Conservation (phyloP, 2,113 vertebrate genomes). For the Falcunculus frontatus region DNA sequence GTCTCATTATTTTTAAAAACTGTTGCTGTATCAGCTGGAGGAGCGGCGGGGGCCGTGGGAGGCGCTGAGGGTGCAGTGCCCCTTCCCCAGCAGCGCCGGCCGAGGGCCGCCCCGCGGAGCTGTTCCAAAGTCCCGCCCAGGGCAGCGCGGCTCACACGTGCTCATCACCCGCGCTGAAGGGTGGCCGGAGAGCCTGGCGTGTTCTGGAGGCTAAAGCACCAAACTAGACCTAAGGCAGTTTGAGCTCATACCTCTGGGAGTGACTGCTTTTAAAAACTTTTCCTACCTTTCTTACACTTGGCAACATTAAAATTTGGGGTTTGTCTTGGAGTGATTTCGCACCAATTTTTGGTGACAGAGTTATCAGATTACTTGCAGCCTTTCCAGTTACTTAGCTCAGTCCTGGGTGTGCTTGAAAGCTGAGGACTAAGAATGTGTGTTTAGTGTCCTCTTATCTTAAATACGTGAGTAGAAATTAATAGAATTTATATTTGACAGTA, state of each 20-base stretch:
- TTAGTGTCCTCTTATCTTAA: background rate
- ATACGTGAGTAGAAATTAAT: background rate
- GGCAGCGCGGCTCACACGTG: background rate
- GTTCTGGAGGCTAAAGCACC: background rate
- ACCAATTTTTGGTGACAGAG: background rate
- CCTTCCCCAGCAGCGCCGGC: background rate
- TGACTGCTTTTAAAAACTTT: background rate
- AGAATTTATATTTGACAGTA: background rate
- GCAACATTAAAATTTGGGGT: background rate
- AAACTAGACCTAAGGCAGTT: accelerated
- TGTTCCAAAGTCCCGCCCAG: background rate
- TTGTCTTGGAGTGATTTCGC: background rate
- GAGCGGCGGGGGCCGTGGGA: background rate
- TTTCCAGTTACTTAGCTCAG: background rate
- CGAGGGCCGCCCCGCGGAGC: background rate
- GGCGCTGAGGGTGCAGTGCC: accelerated
- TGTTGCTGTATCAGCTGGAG: background rate
- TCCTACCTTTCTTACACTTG: background rate
- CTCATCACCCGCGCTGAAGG: accelerated
- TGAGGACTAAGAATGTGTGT: background rate
- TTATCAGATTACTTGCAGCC: background rate
- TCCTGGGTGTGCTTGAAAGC: background rate
- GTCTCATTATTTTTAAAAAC: background rate
- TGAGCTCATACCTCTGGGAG: background rate
- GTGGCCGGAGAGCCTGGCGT: accelerated